phyloP scores from a whole-genome alignment of 2,888 invertebrate species.

The Acrocyrtus sp. region DNA sequence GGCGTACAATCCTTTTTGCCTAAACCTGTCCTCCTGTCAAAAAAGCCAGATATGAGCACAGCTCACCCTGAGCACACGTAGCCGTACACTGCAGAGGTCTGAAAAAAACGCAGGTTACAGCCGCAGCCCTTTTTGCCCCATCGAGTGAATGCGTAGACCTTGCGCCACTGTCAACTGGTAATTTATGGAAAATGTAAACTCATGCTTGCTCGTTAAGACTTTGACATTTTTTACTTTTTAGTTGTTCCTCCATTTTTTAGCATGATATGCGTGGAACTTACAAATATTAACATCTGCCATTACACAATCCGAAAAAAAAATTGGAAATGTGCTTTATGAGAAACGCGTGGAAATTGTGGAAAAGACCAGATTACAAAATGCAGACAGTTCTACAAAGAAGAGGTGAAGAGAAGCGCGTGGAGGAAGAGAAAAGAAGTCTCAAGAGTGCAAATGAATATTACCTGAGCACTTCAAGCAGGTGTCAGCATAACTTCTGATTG shows the following conservation, averaged over 20 bases:
- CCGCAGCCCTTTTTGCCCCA: not conserved
- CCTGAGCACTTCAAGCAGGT: no score
- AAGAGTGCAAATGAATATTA: no score
- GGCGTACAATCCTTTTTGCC: constrained; percentile 10
- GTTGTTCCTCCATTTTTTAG: not conserved
- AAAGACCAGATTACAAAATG: no score
- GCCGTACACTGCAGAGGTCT: not conserved
- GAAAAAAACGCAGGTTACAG: not conserved
- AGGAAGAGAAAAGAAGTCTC: not conserved
- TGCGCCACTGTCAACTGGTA: constrained; percentile 24
- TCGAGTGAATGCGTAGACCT: not conserved
- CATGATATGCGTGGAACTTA: no score
- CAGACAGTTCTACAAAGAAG: no score
- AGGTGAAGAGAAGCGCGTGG: no score
- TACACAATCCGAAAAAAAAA: no score
- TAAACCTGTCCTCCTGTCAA: constrained; percentile 23
- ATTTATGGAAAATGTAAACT: constrained; percentile 45
- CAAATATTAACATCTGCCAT: no score
- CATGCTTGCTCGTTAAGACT: constrained; percentile 38
- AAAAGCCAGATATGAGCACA: not conserved
- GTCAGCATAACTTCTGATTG: not conserved
- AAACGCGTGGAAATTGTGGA: no score
- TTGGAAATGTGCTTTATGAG: no score
- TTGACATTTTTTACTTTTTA: constrained; percentile 31
- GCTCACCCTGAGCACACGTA: not conserved